Conservation (phyloP, 2,797 vertebrate genomes). For the Limnodromus scolopaceus region DNA sequence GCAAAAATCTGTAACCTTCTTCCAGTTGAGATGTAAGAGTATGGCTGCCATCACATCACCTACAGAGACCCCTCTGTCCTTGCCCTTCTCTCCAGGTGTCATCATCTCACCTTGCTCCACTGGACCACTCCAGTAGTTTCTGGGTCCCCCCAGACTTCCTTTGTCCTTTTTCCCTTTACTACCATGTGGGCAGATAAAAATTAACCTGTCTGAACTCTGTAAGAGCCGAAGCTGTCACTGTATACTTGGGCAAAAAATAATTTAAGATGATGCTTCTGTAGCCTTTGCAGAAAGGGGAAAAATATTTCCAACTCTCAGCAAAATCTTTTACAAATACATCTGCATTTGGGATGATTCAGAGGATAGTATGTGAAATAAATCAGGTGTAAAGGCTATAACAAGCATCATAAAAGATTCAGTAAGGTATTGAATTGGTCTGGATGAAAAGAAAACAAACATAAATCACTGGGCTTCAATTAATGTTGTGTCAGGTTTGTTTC, state of each 20-base stretch:
- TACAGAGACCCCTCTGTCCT: not conserved
- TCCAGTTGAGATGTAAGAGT: not conserved
- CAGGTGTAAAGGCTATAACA: constrained; percentile 47
- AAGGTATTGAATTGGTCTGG: constrained; percentile 40
- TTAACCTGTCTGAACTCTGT: constrained; percentile 15
- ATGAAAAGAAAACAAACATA: constrained; percentile 55
- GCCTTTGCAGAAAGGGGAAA: not conserved
- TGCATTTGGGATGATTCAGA: constrained; percentile 56
- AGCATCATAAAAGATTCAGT: constrained; percentile 63
- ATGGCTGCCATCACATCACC: not conserved
- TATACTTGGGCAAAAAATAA: not conserved
- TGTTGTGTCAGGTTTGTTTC: constrained; percentile 52
- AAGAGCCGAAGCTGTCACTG: not conserved
- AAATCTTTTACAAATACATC: constrained; percentile 52
- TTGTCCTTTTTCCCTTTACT: not conserved
- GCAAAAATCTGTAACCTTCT: not conserved
- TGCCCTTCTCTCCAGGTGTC: not conserved
- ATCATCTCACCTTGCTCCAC: not conserved
- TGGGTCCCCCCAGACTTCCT: not conserved
- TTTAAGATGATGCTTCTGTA: not conserved
- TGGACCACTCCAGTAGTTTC: not conserved
- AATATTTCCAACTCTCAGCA: constrained; percentile 29
- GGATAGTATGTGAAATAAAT: constrained; percentile 30
- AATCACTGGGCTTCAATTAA: constrained; percentile 64
- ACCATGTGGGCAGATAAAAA: not conserved